Percentiles rank a stretch among this genome's conserved stretches.
phyloP scores from a whole-genome alignment of 1,140 invertebrate species.

The Euglossa dilemma region DNA sequence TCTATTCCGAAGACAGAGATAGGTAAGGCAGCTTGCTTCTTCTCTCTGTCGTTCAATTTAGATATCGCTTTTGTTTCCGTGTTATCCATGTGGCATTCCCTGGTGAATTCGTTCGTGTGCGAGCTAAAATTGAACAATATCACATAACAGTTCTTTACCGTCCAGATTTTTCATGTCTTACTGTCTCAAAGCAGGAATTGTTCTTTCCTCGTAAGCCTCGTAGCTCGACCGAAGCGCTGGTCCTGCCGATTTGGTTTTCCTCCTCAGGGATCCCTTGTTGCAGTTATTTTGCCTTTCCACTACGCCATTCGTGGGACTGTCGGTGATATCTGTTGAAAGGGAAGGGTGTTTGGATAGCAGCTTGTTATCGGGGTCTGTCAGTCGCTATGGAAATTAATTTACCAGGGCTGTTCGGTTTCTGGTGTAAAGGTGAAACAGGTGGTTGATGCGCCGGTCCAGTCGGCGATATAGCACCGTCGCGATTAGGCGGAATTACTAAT shows the following conservation, averaged over 20 bases:
- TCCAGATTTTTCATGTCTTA: conserved; percentile 80
- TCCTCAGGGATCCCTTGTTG: conserved; percentile 85
- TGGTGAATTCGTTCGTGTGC: conserved; percentile 90
- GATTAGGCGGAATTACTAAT: conserved; percentile 74
- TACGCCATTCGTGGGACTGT: conserved; percentile 77
- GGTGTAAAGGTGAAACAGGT: conserved; percentile 82
- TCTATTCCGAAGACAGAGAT: conserved; percentile 95
- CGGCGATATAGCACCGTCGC: conserved; percentile 78
- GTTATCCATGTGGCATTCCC: conserved; percentile 86
- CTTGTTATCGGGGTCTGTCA: too few relatives aligned
- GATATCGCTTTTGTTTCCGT: conserved; percentile 84
- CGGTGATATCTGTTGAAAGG: conserved; percentile 71
- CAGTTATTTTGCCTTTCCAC: conserved; percentile 77
- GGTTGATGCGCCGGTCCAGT: conserved; percentile 76
- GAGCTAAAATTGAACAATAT: conserved; percentile 82
- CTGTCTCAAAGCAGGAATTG: conserved; percentile 91
- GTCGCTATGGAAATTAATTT: background rate
- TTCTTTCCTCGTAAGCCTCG: conserved; percentile 93
- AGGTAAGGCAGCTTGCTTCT: conserved; percentile 93
- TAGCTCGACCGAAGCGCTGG: conserved; percentile 88
- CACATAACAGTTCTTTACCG: background rate
- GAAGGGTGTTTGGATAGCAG: background rate
- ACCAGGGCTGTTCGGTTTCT: conserved; percentile 79
- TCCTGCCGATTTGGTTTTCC: conserved; percentile 89
- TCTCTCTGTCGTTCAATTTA: conserved; percentile 92